A percentile compares a stretch with the other conserved stretches of the same genome.
Evolutionary conservation across 2,888 invertebrate species (phyloP).

Genomic region (Hydrotaea diabolus): DNA sequence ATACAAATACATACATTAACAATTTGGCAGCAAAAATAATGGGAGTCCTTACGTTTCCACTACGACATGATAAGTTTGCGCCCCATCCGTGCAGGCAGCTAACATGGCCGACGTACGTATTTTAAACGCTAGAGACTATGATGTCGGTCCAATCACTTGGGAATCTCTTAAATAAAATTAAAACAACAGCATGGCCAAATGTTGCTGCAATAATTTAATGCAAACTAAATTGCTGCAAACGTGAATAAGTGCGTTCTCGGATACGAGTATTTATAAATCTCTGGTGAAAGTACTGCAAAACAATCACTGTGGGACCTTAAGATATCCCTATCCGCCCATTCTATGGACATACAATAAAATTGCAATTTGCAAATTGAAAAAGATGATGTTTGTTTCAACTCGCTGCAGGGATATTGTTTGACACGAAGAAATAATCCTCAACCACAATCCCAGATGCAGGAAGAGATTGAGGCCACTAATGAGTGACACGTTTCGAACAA

Average conservation of each 20-base stretch:
- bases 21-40: conserved; percentile 61
- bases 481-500: too few species aligned
- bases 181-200: neutral
- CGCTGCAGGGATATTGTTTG: too few species aligned
- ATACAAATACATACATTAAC: conserved; percentile 61
- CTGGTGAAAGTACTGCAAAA: neutral
- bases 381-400: too few species aligned
- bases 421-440: too few species aligned
- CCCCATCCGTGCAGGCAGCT: neutral
- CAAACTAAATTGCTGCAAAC: conserved; percentile 8
- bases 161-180: conserved; percentile 32
- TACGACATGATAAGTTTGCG: conserved; percentile 16
- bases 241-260: conserved; percentile 9
- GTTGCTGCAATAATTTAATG: conserved; percentile 26
- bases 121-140: conserved; percentile 14
- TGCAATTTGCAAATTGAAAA: neutral
- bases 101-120: neutral
- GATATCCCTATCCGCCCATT: neutral
- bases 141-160: conserved; percentile 30
- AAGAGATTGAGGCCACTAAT: too few species aligned
- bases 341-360: neutral
- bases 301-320: neutral
- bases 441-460: too few species aligned
- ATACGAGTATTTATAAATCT: conserved; percentile 25
- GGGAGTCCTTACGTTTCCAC: conserved; percentile 25